Base-by-base conservation (phyloP, 2,113 vertebrate genomes). In the Picathartes gymnocephalus region DNA sequence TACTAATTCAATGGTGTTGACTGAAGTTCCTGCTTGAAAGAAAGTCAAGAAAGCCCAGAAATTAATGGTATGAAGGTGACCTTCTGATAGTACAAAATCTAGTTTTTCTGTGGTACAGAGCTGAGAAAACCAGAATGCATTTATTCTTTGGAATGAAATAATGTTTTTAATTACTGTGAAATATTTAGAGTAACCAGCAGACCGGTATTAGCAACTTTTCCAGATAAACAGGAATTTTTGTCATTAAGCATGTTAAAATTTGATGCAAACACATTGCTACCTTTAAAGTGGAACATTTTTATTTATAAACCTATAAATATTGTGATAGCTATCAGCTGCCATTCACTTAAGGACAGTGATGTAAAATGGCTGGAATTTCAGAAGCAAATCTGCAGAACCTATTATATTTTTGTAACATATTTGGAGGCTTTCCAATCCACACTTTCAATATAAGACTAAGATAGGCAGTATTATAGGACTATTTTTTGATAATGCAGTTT, bases 401-500 rank as follows among this genome's bases (percentile, higher is more conserved):
- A 77, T 78, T 92, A 92, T 93, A 91, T 93, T 91, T 85, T 92
- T 94, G 72, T 96, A 94, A 77, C 72, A 28, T 85, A 50, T 81
- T 89, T 96, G 96, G 96, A 97, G 76, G 76, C 18, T 44, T 85
- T 96, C 97, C 96, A 97, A 70, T 40, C 95, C 93, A 92, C 48
- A 74, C 80, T 96, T 93, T 96, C 94, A 92, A 51, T 93, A 20
- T 94, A 97, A 96, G 93, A 97, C 82, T 86, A 84, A 95, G 92
- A 95, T 42, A 76, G 90, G 90, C 73, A 94, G 81, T 92, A 91
- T 57, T 81, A 76, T 91, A 95, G 84, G 91, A 86, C 45, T 54
- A 81, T 92, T 97, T 97, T 97, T 97, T 94, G 73, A 95, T 97
- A 97, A 96, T 95, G 83, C 89, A 86, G 92, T 96, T 92, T 96